A percentile compares a stretch with the other conserved stretches of the same genome.
Conservation (phyloP, 2,797 vertebrate species). For the Lacerta bilineata region DNA sequence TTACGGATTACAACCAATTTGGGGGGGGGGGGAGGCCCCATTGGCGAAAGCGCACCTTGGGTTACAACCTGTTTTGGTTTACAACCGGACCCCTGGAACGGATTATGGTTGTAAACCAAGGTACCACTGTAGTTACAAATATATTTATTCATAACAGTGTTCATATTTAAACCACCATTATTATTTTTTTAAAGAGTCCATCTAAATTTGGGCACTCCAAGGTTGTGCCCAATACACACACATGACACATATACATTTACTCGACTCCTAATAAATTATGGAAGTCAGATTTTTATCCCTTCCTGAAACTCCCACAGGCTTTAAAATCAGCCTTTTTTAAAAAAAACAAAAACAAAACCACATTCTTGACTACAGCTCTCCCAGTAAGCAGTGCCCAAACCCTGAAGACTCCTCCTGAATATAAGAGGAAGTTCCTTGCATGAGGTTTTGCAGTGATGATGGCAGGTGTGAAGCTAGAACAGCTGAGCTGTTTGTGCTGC, state of each 20-base stretch:
- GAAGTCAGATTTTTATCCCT: background rate
- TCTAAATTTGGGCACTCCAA: background rate
- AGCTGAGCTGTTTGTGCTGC: background rate
- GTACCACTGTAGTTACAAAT: background rate
- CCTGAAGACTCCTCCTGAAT: background rate
- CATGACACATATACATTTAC: background rate
- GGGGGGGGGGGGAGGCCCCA: too few species aligned
- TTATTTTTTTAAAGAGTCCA: background rate
- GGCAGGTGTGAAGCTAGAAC: background rate
- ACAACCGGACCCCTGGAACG: too few species aligned
- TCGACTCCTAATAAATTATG: background rate
- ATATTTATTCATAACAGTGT: constrained; percentile 42
- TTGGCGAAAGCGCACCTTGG: too few species aligned
- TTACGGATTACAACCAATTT: too few species aligned
- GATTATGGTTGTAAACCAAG: too few species aligned
- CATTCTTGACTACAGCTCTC: background rate
- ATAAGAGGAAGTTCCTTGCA: background rate
- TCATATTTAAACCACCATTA: background rate
- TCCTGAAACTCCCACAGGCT: background rate
- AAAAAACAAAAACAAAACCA: background rate
- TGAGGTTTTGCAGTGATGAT: background rate
- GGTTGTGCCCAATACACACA: background rate
- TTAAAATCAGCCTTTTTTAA: background rate
- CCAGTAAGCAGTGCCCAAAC: background rate
- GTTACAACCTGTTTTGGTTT: too few species aligned